Evolutionary conservation across 2,888 invertebrate species (phyloP), one percentile per base, ranked within the genome.

Genomic region (Xylophagus ater): DNA sequence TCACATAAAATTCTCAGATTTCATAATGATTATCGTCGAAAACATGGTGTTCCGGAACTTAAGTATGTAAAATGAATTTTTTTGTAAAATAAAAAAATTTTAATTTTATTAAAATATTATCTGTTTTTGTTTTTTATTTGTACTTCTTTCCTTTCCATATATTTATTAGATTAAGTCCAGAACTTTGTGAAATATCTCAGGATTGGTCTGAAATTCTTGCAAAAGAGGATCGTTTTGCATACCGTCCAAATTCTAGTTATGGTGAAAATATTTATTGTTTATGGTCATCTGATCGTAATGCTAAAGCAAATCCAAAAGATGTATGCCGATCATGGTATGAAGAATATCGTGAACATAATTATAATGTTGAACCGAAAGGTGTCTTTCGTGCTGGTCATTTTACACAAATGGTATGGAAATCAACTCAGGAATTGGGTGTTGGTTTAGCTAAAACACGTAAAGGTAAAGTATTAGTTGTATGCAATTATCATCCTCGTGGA

Each of bases 391-490:
- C 73, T 59, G 80, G 81, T 25, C 78, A 80, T 53, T 78, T 80
- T 54, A 74, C 76, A 2, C 83, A 85, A 59, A 71, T 84, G 41
- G 70, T 83, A 3, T 83, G 83, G 82, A 76, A 74, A 49, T 71
- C 68, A 34, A 76, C 75, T 43, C 71, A 68, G 33, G 75, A 80
- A 51, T 57, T 84, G 18, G 85, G 85, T 1, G 74, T 84, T 12
- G 84, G 78, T 3, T 69, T 78, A 54, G 77, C 81, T 1, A 71
- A 77, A 51, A 78, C 76, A 50, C 76, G 78, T 51, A 75, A 77
- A 37, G 88, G 85, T 1, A 81, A 82, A 57, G 73, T 84, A 2
- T 83, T 83, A 51, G 84, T 90, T 1, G 89, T 92, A 0, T 53
- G 51, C 23, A 53, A 51, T 44, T 54, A 54, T 42, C 45, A 50